Base-by-base conservation (phyloP, 2,113 vertebrate species). In the Dasypus novemcinctus region DNA sequence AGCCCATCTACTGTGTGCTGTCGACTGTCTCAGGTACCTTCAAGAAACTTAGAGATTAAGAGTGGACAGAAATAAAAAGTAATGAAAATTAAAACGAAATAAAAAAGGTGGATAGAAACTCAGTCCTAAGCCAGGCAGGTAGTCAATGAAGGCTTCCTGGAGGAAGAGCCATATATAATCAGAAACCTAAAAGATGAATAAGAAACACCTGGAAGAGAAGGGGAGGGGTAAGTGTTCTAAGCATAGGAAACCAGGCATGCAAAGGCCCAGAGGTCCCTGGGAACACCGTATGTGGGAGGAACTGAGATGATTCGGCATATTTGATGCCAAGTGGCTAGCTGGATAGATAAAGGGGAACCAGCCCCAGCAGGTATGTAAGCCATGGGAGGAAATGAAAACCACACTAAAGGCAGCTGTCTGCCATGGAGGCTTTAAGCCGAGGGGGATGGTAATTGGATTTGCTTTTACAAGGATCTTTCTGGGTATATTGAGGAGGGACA, bases 131-230 rank as follows among this genome's bases (percentile, higher is more conserved):
- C 43, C 13, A 27, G 49, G 21, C 1, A 4, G 5, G 3, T 57
- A 68, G 61, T 21, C 61, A 72, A 52, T 38, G 63, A 88, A 80
- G 75, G 41, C 69, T 94, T 84, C 82, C 80, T 69, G n/a, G 68
- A 94, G 52, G 61, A 94, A 57, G 89, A 86, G 57, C 31, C 18
- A 41, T 41, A 25, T 25, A 14, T 33, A 46, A 61, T n/a, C 49
- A 79, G 36, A 49, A 84, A 23, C 29, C n/a, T 71, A 12, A 64
- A 64, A 84, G 23, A 75, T 33, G 27, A 92, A 78, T 41, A 41
- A 46, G 72, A 85, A 41, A 54, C 4, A 43, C 7, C 14, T 43
- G 5, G 57, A 49, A 43, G 90, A 75, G 75, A 79, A 21, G 25
- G 8, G 7, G 46, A 95, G 27, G 2, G 4, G 25, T 46, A 68